phyloP scores from a whole-genome alignment of 2,797 vertebrate species.

The Fratercula arctica region DNA sequence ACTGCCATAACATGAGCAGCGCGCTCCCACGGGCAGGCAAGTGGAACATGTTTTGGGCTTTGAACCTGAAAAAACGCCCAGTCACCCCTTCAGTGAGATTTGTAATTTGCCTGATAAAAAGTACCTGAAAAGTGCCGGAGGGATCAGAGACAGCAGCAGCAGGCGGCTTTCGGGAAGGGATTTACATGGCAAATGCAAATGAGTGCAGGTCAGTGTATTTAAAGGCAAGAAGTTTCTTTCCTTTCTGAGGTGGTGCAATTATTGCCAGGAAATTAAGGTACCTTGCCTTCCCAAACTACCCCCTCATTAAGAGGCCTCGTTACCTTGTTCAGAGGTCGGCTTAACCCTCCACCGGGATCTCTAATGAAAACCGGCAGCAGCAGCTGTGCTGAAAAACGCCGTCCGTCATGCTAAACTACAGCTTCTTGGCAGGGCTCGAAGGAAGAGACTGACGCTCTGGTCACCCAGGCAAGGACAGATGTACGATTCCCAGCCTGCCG shows the following conservation, averaged over 20 bases:
- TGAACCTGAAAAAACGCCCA: not conserved
- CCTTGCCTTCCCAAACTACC: not conserved
- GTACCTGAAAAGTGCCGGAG: not conserved
- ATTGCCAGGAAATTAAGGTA: not conserved
- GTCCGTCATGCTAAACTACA: not conserved
- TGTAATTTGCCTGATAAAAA: not conserved
- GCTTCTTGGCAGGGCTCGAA: not conserved
- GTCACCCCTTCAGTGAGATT: not conserved
- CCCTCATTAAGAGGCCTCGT: not conserved
- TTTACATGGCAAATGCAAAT: not conserved
- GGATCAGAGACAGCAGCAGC: not conserved
- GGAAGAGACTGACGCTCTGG: not conserved
- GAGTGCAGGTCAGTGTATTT: not conserved
- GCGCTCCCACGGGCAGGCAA: not conserved
- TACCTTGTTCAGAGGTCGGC: not conserved
- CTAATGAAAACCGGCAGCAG: not conserved
- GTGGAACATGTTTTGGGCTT: not conserved
- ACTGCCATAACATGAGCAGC: not conserved
- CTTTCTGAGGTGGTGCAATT: not conserved
- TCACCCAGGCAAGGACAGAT: not conserved
- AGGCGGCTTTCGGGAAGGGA: not conserved
- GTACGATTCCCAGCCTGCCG: rapidly evolving
- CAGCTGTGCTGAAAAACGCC: rapidly evolving
- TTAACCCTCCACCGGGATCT: not conserved
- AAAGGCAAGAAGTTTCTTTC: not conserved